These are phyloP conservation scores for Battus philenor DNA, from an alignment of 1,140 invertebrate species.

Conservation along the genomic window DNA sequence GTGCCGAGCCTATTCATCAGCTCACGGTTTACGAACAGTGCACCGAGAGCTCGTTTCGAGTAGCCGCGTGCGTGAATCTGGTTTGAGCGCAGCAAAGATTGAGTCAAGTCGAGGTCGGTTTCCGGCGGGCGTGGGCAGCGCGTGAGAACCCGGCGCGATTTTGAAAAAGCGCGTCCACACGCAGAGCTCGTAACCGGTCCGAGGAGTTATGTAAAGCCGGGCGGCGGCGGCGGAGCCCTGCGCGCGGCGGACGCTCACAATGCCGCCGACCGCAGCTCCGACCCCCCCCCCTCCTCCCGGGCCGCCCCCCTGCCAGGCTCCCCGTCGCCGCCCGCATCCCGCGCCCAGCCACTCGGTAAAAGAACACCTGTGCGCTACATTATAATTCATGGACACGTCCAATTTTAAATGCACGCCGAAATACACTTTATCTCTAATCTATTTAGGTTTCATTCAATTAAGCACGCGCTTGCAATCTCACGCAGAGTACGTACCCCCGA, in stretches of 20 bases:
- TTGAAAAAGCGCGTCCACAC: neutral
- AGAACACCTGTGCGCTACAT: slow-evolving; percentile 15
- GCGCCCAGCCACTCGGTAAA: slow-evolving; percentile 3
- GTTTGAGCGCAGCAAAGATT: no score
- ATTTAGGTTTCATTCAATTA: slow-evolving; percentile 9
- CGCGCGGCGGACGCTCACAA: neutral
- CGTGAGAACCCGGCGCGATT: neutral
- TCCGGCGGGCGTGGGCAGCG: neutral
- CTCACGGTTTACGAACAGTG: no score
- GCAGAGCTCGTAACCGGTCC: neutral
- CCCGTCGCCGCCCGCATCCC: neutral
- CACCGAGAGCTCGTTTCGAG: no score
- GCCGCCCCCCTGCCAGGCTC: neutral
- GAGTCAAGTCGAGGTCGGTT: no score
- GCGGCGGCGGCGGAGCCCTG: neutral
- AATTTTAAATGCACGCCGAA: slow-evolving; percentile 15
- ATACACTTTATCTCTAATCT: slow-evolving; percentile 12
- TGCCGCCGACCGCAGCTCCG: neutral
- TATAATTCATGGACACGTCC: slow-evolving; percentile 16
- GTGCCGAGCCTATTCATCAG: no score
- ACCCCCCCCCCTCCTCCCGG: neutral
- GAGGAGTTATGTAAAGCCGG: slow-evolving; percentile 6
- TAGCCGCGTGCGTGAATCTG: no score
- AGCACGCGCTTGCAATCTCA: neutral
- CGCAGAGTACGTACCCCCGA: slow-evolving; percentile 1